phyloP scores from a whole-genome alignment of 2,797 vertebrate genomes.

The Gadopsis bispinosus region DNA sequence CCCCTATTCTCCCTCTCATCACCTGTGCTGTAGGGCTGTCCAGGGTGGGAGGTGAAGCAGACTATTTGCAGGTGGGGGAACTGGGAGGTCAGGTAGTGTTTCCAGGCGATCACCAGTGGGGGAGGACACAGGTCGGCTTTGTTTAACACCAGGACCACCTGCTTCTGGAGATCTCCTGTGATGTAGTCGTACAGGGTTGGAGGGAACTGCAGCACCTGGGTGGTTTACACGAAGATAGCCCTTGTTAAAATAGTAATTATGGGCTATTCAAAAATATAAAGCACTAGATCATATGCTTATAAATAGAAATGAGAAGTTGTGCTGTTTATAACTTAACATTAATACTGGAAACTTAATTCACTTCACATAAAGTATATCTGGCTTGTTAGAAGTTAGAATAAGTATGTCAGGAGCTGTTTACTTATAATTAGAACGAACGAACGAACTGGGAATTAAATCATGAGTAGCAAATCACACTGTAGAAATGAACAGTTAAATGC shows the following conservation, averaged over 20 bases:
- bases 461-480: neutral
- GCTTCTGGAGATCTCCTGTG: conserved; percentile 87
- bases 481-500: neutral
- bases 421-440: conserved; percentile 20
- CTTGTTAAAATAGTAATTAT: conserved; percentile 16
- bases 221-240: conserved; percentile 24
- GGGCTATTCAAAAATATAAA: conserved; percentile 18
- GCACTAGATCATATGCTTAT: neutral
- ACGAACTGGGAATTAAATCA: conserved; percentile 17
- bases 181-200: conserved; percentile 91
- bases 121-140: conserved; percentile 91
- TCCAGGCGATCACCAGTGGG: conserved; percentile 91
- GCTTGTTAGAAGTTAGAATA: conserved; percentile 15
- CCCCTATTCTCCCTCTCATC: conserved; percentile 6
- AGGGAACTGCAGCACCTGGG: conserved; percentile 92
- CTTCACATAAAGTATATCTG: conserved; percentile 10
- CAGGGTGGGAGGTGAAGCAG: conserved; percentile 92
- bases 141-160: conserved; percentile 92
- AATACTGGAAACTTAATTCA: conserved; percentile 18
- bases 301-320: conserved; percentile 10
- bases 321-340: conserved; percentile 22
- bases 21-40: conserved; percentile 87
- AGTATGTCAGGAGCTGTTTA: conserved; percentile 16
- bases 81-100: conserved; percentile 89
- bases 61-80: conserved; percentile 89